phyloP scores from a whole-genome alignment of 2,113 vertebrate species.

The Apeltes quadracus region DNA sequence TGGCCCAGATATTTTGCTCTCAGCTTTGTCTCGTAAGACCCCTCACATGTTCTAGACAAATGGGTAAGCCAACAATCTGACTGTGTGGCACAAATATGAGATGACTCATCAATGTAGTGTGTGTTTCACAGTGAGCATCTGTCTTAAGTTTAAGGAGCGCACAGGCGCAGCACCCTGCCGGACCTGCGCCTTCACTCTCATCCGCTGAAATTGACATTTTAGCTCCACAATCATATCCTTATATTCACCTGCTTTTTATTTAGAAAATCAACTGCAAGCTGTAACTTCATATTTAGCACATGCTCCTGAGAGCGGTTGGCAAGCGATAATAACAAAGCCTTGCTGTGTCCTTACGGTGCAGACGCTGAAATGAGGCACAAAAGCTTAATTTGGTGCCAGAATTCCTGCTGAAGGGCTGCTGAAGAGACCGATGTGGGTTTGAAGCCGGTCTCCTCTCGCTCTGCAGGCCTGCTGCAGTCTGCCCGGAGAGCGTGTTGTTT shows the following conservation, averaged over 20 bases:
- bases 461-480: constrained; percentile 12
- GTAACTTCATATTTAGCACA: background rate
- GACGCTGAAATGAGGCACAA: background rate
- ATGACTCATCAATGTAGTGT: background rate
- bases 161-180: background rate
- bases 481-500: constrained; percentile 35
- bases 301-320: background rate
- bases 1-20: constrained; percentile 25
- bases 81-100: constrained; percentile 11
- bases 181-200: background rate
- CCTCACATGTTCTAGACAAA: background rate
- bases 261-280: background rate
- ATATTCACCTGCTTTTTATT: background rate
- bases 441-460: constrained; percentile 1
- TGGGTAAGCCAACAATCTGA: constrained; percentile 14
- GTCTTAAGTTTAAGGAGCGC: background rate
- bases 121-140: background rate
- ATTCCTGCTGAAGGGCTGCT: background rate
- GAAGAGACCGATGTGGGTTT: constrained; percentile 12
- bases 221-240: background rate
- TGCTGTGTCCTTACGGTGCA: background rate
- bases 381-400: background rate
- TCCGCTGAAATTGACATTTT: background rate
- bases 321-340: background rate
- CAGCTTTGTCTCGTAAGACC: background rate